Base-by-base conservation (phyloP, 1,140 invertebrate species). In the Arctopsyche grandis region DNA sequence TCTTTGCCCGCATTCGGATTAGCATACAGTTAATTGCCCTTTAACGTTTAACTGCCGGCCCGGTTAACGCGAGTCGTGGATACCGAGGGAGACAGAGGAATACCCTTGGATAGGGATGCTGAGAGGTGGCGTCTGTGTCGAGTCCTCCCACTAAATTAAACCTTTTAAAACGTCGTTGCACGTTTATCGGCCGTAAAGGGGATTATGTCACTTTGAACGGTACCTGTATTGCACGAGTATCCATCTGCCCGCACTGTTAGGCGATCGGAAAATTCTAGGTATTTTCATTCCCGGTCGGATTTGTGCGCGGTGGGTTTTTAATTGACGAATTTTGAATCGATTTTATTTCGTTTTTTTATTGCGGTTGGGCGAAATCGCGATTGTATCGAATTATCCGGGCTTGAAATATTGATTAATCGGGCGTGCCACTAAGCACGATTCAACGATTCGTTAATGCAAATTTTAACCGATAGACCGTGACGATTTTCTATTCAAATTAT, bases 21-120 rank as follows among this genome's bases (percentile, higher is more conserved):
- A 80, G 79, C 79, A 80, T 80, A 75, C 71, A 80, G 69, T 80
- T 80, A 80, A 80, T 80, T 77, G 79, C 70, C 79, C 75, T 74
- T 80, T 78, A 80, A 75, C 52, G 73, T 77, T 80, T 77, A 80
- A 80, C 79, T 78, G 43, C 79, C 75, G 19, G 69, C 74, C 69
- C 52, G 73, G 75, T 46, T 69, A 26, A 22, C 38, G 60, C 7
- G 22, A 43, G n/a, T 60, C 73, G 48, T 7, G 19, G 26, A 48
- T 10, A 46, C 12, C 22, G 26, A 29, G 56, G 52, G 60, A 16
- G 21, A 26, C 60, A 60, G 44, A 46, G 5, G 14, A 9, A 46
- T 46, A 46, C 14, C 14, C 44, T 9, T 46, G 44, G 5, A 46
- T 46, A 14, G 14, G 5, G 14, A 46, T 46, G 14, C 44, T 5